Conservation (phyloP, 2,113 vertebrate genomes). For the Baryphthengus martii region DNA sequence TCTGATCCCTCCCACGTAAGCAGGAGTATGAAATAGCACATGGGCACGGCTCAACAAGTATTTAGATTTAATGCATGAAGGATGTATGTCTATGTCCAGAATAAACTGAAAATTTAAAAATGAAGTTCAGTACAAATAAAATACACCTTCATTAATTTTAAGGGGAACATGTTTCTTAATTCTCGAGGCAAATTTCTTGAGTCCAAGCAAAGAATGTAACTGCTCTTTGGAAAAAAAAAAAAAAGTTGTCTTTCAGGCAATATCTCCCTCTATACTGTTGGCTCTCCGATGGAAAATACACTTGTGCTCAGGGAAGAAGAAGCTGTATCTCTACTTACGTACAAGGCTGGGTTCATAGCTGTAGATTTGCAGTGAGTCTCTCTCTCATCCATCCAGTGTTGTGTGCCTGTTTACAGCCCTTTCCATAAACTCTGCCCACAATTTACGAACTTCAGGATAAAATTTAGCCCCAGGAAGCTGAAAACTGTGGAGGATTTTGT, state of each 20-base stretch:
- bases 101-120: background rate
- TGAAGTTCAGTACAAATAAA: background rate
- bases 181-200: background rate
- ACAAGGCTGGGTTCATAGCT: background rate
- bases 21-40: background rate
- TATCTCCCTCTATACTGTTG: background rate
- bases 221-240: background rate
- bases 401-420: background rate
- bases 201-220: background rate
- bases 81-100: background rate
- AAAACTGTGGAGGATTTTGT: background rate
- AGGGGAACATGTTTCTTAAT: background rate
- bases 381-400: background rate
- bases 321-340: background rate
- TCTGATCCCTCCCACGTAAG: background rate
- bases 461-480: background rate
- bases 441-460: background rate
- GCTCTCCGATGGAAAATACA: background rate
- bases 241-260: background rate
- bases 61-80: background rate
- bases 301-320: rapidly evolving
- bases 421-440: background rate
- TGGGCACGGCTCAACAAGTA: background rate
- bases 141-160: background rate
- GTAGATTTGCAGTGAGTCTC: background rate